A percentile compares a stretch with the other conserved stretches of the same genome.
Conservation (phyloP, 2,113 vertebrate genomes). For the Polypterus bichir region DNA sequence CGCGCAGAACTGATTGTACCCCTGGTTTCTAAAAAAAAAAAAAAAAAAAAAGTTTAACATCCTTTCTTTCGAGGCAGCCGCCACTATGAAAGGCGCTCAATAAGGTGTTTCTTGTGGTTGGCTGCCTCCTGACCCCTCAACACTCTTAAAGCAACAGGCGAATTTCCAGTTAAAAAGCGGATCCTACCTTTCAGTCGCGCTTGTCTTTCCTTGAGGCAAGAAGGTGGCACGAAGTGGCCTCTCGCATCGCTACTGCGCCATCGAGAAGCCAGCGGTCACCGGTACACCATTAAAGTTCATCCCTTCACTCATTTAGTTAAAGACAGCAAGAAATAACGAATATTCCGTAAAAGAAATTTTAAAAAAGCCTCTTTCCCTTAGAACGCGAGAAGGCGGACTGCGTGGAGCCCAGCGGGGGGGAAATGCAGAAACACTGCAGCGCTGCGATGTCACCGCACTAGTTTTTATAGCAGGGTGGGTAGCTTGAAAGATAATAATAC, state of each 20-base stretch:
- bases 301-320: constrained; percentile 13
- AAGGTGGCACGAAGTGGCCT: constrained; percentile 11
- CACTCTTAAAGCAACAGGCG: too few relatives aligned
- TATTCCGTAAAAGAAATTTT: constrained; percentile 7
- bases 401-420: constrained; percentile 30
- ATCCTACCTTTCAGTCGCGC: constrained; percentile 21
- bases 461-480: constrained; percentile 75
- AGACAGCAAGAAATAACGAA: constrained; percentile 3
- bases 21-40: too few relatives aligned
- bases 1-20: too few relatives aligned
- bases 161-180: too few relatives aligned
- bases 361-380: constrained; percentile 24
- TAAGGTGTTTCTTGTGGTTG: too few relatives aligned
- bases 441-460: constrained; percentile 62
- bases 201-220: constrained; percentile 21
- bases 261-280: constrained; percentile 12
- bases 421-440: constrained; percentile 37
- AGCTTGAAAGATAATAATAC: constrained; percentile 69
- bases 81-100: too few relatives aligned
- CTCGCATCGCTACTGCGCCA: constrained; percentile 15
- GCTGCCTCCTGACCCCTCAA: too few relatives aligned
- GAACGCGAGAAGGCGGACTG: constrained; percentile 17
- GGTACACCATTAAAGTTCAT: constrained; percentile 17
- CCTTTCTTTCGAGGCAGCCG: too few relatives aligned
- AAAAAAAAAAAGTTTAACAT: too few relatives aligned